Percentiles rank a stretch among this genome's conserved stretches.
phyloP scores from a whole-genome alignment of 2,888 invertebrate species.

The Ctenicera cuprea region DNA sequence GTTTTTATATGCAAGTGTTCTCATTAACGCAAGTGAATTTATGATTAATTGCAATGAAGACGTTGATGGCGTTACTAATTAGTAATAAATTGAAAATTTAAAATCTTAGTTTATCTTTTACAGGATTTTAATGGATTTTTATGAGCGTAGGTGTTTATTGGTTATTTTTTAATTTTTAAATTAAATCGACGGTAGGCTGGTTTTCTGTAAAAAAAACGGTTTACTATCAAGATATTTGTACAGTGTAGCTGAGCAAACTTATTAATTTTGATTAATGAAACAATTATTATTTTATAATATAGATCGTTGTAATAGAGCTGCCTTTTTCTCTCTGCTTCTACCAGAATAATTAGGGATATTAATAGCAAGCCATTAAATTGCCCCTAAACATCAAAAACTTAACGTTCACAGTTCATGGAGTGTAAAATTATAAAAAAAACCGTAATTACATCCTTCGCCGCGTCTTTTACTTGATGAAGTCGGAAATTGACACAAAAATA shows the following conservation, averaged over 20 bases:
- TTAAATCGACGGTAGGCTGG: no score
- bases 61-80: constrained; percentile 12
- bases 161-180: no score
- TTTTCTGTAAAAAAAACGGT: no score
- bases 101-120: neutral
- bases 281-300: no score
- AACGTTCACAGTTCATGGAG: constrained; percentile 25
- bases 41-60: constrained; percentile 1
- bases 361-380: constrained; percentile 24
- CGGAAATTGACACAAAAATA: constrained; percentile 20
- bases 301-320: neutral
- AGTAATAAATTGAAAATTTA: neutral
- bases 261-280: no score
- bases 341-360: constrained; percentile 27
- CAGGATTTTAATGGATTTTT: neutral
- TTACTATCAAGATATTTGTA: no score
- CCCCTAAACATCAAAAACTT: constrained; percentile 22
- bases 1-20: constrained; percentile 4
- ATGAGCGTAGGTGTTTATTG: neutral
- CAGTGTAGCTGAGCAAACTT: no score
- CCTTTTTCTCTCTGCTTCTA: neutral
- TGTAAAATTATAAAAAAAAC: constrained; percentile 23
- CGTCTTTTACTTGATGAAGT: constrained; percentile 16
- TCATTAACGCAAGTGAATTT: neutral
- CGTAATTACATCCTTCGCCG: constrained; percentile 19